Conservation (phyloP, 2,113 vertebrate genomes). For the Erythrocebus patas region DNA sequence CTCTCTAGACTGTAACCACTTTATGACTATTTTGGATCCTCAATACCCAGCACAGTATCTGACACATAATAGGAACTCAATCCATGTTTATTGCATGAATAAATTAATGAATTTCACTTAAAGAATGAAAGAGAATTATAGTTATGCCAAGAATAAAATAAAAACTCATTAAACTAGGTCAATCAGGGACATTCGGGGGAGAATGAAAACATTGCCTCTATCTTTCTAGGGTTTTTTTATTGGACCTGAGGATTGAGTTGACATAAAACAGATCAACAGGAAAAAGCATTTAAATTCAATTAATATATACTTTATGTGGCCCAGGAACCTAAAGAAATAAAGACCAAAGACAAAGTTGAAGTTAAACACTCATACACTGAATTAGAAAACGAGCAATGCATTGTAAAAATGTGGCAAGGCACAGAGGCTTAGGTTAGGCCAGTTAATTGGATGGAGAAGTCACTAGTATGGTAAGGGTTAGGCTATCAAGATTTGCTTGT, state of each 20-base stretch:
- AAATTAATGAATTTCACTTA: not conserved
- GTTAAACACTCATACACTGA: not conserved
- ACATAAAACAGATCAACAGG: too few species aligned
- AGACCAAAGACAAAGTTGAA: not conserved
- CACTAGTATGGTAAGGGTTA: rapidly evolving
- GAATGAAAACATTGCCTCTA: not conserved
- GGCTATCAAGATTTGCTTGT: not conserved
- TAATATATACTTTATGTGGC: too few species aligned
- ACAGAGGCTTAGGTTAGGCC: rapidly evolving
- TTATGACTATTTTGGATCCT: not conserved
- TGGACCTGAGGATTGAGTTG: not conserved
- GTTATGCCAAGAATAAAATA: not conserved
- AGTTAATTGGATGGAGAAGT: rapidly evolving
- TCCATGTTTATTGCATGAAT: not conserved
- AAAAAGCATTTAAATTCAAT: too few species aligned
- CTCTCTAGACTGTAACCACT: not conserved
- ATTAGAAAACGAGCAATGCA: too few species aligned
- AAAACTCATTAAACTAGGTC: not conserved
- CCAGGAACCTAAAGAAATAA: not conserved
- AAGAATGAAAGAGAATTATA: not conserved
- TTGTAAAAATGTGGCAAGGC: not conserved
- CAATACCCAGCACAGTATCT: not conserved
- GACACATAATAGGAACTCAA: not conserved
- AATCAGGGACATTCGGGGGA: not conserved
- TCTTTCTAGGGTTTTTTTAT: not conserved